Conservation (phyloP, 2,797 vertebrate species). For the Poeciliopsis infans region DNA sequence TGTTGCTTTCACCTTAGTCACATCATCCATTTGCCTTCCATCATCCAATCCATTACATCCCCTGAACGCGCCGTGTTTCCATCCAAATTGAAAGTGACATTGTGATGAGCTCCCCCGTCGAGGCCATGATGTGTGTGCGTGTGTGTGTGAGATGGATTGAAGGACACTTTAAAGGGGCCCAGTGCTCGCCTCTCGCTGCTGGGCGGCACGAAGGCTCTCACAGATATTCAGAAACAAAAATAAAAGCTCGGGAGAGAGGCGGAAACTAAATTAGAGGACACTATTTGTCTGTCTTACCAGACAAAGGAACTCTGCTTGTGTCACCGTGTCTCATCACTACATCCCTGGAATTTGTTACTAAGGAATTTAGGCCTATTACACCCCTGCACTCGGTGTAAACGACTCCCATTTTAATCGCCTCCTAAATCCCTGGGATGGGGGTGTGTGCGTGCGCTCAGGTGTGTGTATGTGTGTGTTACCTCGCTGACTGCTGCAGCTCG, state of each 20-base stretch:
- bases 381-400: conserved; percentile 22
- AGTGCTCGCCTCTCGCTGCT: conserved; percentile 40
- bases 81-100: conserved; percentile 77
- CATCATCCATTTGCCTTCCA: conserved; percentile 60
- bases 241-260: conserved; percentile 46
- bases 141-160: conserved; percentile 62
- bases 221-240: conserved; percentile 53
- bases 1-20: conserved; percentile 52
- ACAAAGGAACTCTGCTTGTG: conserved; percentile 11
- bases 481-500: conserved; percentile 61
- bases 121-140: conserved; percentile 53
- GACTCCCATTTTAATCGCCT: conserved; percentile 43
- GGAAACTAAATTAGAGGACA: conserved; percentile 36
- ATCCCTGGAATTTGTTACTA: conserved; percentile 40
- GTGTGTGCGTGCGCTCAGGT: background rate
- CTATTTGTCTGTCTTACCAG: conserved; percentile 32
- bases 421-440: conserved; percentile 29
- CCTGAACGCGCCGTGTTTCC: conserved; percentile 55
- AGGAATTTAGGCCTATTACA: conserved; percentile 37
- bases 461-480: conserved; percentile 34
- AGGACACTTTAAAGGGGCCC: conserved; percentile 53
- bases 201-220: conserved; percentile 46
- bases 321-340: conserved; percentile 4
- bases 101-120: conserved; percentile 69
- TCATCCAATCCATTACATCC: conserved; percentile 67